Evolutionary conservation across 2,113 vertebrate species (phyloP), one percentile per base, ranked within the genome.

Genomic region (Rhombomys opimus): DNA sequence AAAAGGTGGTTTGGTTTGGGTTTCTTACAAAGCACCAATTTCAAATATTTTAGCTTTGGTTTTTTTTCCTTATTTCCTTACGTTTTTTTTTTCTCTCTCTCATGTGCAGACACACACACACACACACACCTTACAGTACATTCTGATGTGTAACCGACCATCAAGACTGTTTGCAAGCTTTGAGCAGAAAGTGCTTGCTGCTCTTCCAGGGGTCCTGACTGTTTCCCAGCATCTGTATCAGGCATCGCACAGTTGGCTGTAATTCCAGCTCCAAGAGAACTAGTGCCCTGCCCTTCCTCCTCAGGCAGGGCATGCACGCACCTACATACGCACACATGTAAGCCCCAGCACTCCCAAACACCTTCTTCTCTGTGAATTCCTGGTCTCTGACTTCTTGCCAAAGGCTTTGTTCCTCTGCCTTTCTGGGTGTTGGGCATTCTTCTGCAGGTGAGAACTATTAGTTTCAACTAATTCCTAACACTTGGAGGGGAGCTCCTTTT

Each of bases 31-130:
- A 75, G 15, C 25, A 15, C 82, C 81, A 5, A 46, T 76, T 78
- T 94, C 77, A 94, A 46, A 89, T 46, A 59, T 93, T 88, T 91
- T 61, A 20, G 14, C 68, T 91, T 89, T 72, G 59, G 72, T 67
- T 93, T 25, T 82, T 80, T 59, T n/a, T 27, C 35, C 52, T 61
- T 25, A 38, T 61, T 82, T 59, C 10, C 78, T 78, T 52, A 52
- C 27, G 32, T 6, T 38, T 41, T 20, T 22, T 35, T 72, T 18
- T 72, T 41, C 70, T 20, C 35, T 38, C 70, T 38, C n/a, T 4
- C 72, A 22, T 7, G 22, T 9, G 22, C n/a, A 38, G 35, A 46
- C 23, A 15, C 73, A 27, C 75, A 27, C 75, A 30, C 76, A 70
- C 27, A 67, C 65, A 67, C 27, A 70, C 67, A 70, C 50, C 77